Evolutionary conservation across 64 coral and sea anemone species (phyloP), one percentile per base, ranked within the genome.

Genomic region (Astreopora myriophthalma): DNA sequence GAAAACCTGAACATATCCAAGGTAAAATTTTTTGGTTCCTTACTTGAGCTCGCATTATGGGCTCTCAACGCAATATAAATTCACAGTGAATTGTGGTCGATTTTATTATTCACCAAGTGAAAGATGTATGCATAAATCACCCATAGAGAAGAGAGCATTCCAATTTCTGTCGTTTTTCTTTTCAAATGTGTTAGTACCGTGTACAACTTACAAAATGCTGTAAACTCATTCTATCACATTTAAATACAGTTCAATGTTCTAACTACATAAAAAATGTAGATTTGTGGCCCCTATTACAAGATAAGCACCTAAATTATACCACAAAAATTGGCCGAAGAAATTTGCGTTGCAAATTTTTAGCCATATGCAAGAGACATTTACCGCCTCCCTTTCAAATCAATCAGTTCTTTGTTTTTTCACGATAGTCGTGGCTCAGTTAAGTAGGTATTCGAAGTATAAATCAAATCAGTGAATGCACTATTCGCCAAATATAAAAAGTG

Each of bases 321-420:
- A 73, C 70, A 17, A 8, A 31, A 19, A 79, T 32, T 57, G 16
- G 33, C 8, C 17, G 3, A 34, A 13, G 23, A 63, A 36, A 83
- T 83, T 83, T 83, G 79, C 79, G 19, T 38, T 64, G 79, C 79
- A 83, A 83, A 83, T 83, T 64, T 38, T 64, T 64, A 25, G 28
- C 33, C 79, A 22, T 16, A 9, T n/a, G 19, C 60, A 31, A 83
- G 65, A 64, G 58, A 11, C 31, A 62, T 62, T 65, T 34, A n/a
- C 22, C 57, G 22, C 57, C 57, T 37, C 13, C 55, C 37, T 37
- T 24, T 37, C 30, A 39, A 35, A 61, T 83, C 13, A 55, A 55
- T 16, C 12, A 55, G 10, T 55, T 19, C 51, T 3, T 16, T 19
- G 8, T 55, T 19, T 42, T 75, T n/a, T 37, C 38, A 22, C 20